These are phyloP conservation scores for Pseudotriccus pelzelni DNA, from an alignment of 2,797 vertebrate genomes.

Conservation along the genomic window DNA sequence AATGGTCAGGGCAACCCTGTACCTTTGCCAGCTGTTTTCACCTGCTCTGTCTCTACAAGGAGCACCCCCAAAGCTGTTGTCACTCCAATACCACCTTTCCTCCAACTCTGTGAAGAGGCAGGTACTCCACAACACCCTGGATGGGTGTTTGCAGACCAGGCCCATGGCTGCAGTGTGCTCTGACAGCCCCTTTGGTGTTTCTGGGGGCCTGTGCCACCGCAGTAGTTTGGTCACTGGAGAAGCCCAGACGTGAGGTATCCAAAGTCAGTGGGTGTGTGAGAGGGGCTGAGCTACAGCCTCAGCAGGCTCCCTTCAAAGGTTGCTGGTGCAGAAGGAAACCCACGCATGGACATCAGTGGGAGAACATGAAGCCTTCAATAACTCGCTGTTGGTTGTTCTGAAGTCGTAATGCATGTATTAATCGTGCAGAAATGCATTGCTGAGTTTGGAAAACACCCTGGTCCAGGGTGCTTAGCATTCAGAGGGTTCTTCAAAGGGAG, in stretches of 20 bases:
- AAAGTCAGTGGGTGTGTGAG: neutral
- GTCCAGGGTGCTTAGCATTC: neutral
- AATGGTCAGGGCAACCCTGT: rapidly evolving
- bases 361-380: neutral
- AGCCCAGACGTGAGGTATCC: neutral
- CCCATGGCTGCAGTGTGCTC: neutral
- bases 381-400: neutral
- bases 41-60: rapidly evolving
- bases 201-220: neutral
- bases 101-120: neutral
- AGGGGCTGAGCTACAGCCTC: neutral
- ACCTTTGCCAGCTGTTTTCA: neutral
- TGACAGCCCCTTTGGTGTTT: neutral
- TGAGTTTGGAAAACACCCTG: neutral
- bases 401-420: neutral
- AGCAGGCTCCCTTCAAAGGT: neutral
- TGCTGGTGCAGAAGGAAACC: neutral
- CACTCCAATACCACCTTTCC: neutral
- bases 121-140: neutral
- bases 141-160: neutral
- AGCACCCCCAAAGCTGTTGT: neutral
- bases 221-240: neutral
- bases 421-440: neutral
- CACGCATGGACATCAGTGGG: neutral
- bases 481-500: constrained; percentile 6